phyloP scores from a whole-genome alignment of 2,797 vertebrate species.

The Channallabes apus region DNA sequence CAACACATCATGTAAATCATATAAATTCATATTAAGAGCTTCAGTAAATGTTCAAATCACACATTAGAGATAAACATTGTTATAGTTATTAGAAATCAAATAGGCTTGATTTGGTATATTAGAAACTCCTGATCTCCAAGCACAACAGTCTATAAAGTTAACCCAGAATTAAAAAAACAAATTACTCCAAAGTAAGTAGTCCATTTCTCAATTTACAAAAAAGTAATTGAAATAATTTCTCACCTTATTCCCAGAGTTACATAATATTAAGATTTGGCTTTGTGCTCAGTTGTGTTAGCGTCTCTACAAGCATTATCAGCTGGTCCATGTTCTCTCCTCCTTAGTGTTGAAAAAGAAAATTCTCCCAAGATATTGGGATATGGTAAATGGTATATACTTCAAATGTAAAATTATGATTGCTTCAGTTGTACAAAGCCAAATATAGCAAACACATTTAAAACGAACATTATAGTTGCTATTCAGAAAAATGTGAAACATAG shows the following conservation, averaged over 20 bases:
- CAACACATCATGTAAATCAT: not conserved
- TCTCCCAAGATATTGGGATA: not conserved
- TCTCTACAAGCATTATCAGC: not conserved
- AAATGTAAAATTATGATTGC: conserved; percentile 15
- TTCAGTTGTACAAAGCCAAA: conserved; percentile 17
- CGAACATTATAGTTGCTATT: not conserved
- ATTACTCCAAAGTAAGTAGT: not conserved
- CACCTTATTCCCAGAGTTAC: not conserved
- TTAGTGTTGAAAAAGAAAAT: conserved; percentile 35
- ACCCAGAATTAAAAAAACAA: not conserved
- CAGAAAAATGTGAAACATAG: not conserved
- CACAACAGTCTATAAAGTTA: not conserved
- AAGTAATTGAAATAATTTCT: not conserved
- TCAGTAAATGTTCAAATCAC: not conserved
- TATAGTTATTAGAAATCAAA: not conserved
- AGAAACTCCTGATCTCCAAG: not conserved
- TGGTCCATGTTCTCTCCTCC: conserved; percentile 33
- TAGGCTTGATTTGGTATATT: not conserved
- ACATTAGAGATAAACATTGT: not conserved
- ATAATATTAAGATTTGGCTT: not conserved
- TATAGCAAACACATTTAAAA: conserved; percentile 29
- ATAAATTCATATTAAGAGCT: not conserved
- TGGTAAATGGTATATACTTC: not conserved
- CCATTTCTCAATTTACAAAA: not conserved
- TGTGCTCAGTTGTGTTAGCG: not conserved